Evolutionary conservation across 2,113 vertebrate genomes (phyloP).

Genomic region (Tetrao urogallus): DNA sequence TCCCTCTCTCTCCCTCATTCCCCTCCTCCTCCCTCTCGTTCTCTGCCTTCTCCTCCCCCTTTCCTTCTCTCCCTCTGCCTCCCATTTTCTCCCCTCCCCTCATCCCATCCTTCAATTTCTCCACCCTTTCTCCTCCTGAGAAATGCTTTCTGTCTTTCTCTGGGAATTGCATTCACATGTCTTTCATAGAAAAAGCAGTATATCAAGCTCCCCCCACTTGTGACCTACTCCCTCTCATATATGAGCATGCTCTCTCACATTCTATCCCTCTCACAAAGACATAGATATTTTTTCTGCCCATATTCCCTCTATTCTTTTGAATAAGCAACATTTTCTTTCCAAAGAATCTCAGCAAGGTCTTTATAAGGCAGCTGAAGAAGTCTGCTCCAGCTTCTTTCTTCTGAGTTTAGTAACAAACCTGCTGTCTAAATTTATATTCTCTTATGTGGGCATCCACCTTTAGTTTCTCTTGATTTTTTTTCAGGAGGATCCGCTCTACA

Average conservation of each 20-base stretch:
- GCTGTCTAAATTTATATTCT: neutral
- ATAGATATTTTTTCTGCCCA: neutral
- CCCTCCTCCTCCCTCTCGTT: too few species aligned
- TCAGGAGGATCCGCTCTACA: neutral
- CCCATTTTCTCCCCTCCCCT: neutral
- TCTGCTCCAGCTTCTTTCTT: slow-evolving; percentile 48
- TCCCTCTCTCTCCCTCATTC: neutral
- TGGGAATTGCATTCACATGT: slow-evolving; percentile 25
- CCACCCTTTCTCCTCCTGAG: neutral
- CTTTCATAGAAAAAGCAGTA: neutral
- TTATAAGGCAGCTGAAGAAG: slow-evolving; percentile 66
- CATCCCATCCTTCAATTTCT: neutral
- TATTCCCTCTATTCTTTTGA: neutral
- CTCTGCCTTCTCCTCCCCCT: too few species aligned
- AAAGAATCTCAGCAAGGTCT: neutral
- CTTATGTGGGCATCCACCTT: neutral
- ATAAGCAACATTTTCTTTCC: slow-evolving; percentile 12
- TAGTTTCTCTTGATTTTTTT: neutral
- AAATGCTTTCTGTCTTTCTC: neutral
- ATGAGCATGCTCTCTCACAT: neutral
- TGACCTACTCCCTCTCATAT: slow-evolving; percentile 6
- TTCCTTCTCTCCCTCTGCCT: neutral
- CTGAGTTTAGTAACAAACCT: slow-evolving; percentile 13
- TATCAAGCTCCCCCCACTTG: neutral
- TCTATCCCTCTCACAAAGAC: neutral